Conservation (phyloP, 2,113 vertebrate genomes). For the Gnathonemus longibarbis region DNA sequence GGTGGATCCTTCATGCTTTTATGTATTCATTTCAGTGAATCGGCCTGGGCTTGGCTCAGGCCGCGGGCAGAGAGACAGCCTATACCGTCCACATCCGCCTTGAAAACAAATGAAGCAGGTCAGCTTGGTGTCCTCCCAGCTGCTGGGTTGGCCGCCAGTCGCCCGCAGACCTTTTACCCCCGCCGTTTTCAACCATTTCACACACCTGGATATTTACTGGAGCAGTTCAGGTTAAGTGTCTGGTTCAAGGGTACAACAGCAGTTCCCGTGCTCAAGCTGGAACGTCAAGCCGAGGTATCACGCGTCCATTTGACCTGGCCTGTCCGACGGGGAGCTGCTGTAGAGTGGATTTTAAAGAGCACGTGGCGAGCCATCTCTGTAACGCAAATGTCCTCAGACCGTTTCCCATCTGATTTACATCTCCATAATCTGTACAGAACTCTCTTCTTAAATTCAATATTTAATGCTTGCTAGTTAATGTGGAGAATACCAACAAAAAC, state of each 20-base stretch:
- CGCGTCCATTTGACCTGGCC: not conserved
- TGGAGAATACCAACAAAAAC: not conserved
- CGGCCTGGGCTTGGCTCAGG: not conserved
- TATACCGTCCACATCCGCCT: not conserved
- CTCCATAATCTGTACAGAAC: not conserved
- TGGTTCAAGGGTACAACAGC: not conserved
- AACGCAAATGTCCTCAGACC: not conserved
- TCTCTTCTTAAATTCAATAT: not conserved
- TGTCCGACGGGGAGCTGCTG: not conserved
- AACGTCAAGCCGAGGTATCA: not conserved
- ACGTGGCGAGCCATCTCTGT: not conserved
- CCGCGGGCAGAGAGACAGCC: not conserved
- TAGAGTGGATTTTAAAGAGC: not conserved
- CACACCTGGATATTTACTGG: slow-evolving; percentile 4
- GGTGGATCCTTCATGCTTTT: not conserved
- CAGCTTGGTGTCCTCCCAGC: not conserved
- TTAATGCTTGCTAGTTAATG: not conserved
- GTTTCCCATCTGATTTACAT: not conserved
- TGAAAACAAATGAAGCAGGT: not conserved
- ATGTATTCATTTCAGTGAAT: slow-evolving; percentile 6
- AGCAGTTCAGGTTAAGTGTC: slow-evolving; percentile 3
- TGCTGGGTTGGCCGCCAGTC: not conserved
- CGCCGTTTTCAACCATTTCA: not conserved
- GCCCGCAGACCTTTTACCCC: not conserved
- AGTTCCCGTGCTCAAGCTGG: not conserved